Evolutionary conservation across 2,113 vertebrate genomes (phyloP), one percentile per base, ranked within the genome.

Genomic region (Eidolon helvum): DNA sequence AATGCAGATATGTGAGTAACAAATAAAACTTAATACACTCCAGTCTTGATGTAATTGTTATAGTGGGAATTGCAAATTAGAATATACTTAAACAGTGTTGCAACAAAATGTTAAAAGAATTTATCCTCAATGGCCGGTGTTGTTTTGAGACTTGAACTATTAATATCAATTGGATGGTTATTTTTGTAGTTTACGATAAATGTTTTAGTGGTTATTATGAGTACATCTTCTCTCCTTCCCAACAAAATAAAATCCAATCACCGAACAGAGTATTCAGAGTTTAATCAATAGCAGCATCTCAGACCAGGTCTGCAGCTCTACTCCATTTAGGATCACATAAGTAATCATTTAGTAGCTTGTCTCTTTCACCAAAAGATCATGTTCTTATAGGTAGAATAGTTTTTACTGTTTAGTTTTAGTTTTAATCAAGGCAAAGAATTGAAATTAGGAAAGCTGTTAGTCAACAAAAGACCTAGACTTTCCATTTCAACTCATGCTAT

Each of bases 181-280:
- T 78, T 95, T 26, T 84, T 95, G 26, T 66, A 77, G 18, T 92
- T 63, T 83, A 53, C 86, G 84, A 57, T 96, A 93, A 95, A 22
- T 85, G 22, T 87, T 90, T 38, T 63, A 10, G 74, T 90, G 45
- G 24, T 91, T 87, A 82, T 59, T 48, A 10, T 63, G 38, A n/a
- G 14, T 55, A 5, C 50, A 4, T 93, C 18, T 55, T 79, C 8
- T 90, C 1, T 45, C 18, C n/a, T 19, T 89, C 10, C 53, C 26
- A 82, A 11, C 40, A 61, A 72, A 91, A 69, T 59, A 88, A 75
- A 74, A 40, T 43, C 48, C 45, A 74, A 11, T 50, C 50, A 71
- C 33, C 82, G 53, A 82, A 18, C 38, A 84, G 22, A 65, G 50
- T 95, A 0, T 69, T 43, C 10, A 50, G 38, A 19, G n/a, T 21